Conservation (phyloP, 2,888 invertebrate species). For the Tenthredo distinguenda region DNA sequence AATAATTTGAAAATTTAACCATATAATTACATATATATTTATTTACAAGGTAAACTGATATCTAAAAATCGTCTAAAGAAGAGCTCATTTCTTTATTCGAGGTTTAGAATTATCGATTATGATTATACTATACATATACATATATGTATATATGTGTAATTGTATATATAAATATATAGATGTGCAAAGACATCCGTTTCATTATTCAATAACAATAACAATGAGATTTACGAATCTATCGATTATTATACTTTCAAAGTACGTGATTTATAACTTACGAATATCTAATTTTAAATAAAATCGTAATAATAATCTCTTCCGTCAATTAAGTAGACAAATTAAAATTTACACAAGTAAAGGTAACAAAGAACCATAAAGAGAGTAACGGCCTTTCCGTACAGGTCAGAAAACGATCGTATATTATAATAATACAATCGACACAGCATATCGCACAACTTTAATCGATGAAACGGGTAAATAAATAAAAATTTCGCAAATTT, state of each 20-base stretch:
- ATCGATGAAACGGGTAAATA: background rate
- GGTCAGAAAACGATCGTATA: background rate
- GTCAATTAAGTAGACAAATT: background rate
- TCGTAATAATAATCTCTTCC: conserved; percentile 9
- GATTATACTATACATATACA: background rate
- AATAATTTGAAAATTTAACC: conserved; percentile 10
- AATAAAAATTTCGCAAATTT: conserved; percentile 15
- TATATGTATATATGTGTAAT: background rate
- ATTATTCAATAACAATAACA: background rate
- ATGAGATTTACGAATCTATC: background rate
- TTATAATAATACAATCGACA: no score
- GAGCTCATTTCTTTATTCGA: conserved; percentile 54
- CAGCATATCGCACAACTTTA: background rate
- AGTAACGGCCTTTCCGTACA: background rate
- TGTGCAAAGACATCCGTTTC: background rate
- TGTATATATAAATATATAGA: background rate
- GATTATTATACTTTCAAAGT: background rate
- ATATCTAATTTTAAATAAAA: conserved; percentile 43
- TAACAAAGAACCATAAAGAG: conserved; percentile 18
- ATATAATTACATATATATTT: background rate
- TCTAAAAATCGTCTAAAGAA: conserved; percentile 52
- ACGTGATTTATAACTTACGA: background rate
- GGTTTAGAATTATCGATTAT: background rate
- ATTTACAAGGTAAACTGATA: conserved; percentile 11
- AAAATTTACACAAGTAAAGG: background rate